These are phyloP conservation scores for Neolamprologus hecqui DNA, from an alignment of 2,113 vertebrate species.

Conservation along the genomic window DNA sequence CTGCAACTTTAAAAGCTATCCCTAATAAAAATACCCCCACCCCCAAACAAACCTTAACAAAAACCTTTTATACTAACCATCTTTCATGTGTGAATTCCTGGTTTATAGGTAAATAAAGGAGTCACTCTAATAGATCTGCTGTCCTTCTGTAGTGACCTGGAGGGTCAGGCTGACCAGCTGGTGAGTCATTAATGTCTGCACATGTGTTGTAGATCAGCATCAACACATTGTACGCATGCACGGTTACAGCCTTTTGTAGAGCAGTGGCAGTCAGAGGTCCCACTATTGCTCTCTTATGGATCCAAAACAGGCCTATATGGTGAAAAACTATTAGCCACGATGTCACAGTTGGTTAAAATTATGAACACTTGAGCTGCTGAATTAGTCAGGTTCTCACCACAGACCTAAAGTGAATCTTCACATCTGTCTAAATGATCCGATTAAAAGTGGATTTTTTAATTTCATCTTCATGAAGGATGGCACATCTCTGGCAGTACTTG, in stretches of 20 bases:
- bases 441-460: background rate
- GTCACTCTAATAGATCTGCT: constrained; percentile 80
- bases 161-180: constrained; percentile 78
- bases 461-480: background rate
- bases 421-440: background rate
- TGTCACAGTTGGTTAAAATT: background rate
- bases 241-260: background rate
- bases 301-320: background rate
- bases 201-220: background rate
- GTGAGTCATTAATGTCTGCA: constrained; percentile 59
- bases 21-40: background rate
- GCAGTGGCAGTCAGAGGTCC: background rate
- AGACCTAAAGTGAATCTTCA: background rate
- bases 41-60: background rate
- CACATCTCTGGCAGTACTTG: background rate
- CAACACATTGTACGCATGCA: background rate
- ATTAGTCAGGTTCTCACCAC: background rate
- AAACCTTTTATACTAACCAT: background rate
- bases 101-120: constrained; percentile 78
- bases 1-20: background rate
- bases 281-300: background rate
- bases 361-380: background rate
- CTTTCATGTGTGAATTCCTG: background rate
- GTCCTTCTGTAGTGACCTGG: constrained; percentile 77
- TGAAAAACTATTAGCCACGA: background rate